Conservation (phyloP, 1,140 invertebrate genomes). For the Penaeus japonicus region DNA sequence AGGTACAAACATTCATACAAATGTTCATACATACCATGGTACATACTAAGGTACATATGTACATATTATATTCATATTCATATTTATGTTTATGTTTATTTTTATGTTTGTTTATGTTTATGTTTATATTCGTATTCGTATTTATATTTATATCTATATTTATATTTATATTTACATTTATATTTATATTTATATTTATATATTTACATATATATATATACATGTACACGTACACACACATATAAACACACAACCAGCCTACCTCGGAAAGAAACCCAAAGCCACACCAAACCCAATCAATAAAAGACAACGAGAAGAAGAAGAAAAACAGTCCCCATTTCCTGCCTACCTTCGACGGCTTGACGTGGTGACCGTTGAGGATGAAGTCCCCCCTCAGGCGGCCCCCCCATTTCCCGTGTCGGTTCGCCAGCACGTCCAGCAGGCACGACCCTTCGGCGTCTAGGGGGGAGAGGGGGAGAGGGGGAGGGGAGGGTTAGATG, state of each 20-base stretch:
- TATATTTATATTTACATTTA: too few species aligned
- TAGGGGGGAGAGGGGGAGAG: conserved; percentile 44
- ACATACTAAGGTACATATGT: not conserved
- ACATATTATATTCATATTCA: not conserved
- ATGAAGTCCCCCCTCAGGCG: conserved; percentile 80
- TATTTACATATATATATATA: not conserved
- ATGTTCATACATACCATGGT: not conserved
- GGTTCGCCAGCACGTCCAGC: conserved; percentile 81
- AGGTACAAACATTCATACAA: too few species aligned
- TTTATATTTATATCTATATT: not conserved
- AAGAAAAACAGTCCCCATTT: too few species aligned
- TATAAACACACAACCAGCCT: not conserved
- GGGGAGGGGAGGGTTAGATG: not conserved
- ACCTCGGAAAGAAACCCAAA: too few species aligned
- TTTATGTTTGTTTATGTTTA: not conserved
- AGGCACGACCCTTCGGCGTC: conserved; percentile 81
- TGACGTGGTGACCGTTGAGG: conserved; percentile 84
- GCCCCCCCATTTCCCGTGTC: conserved; percentile 62
- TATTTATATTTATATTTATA: not conserved
- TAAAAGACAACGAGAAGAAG: not conserved
- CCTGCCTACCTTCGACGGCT: conserved; percentile 63
- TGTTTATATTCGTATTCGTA: not conserved
- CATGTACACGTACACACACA: not conserved
- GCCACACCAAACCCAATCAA: not conserved
- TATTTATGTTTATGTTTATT: not conserved